These are phyloP conservation scores for Parotocinclus haroldoi DNA, from an alignment of 2,797 vertebrate species.

Conservation along the genomic window DNA sequence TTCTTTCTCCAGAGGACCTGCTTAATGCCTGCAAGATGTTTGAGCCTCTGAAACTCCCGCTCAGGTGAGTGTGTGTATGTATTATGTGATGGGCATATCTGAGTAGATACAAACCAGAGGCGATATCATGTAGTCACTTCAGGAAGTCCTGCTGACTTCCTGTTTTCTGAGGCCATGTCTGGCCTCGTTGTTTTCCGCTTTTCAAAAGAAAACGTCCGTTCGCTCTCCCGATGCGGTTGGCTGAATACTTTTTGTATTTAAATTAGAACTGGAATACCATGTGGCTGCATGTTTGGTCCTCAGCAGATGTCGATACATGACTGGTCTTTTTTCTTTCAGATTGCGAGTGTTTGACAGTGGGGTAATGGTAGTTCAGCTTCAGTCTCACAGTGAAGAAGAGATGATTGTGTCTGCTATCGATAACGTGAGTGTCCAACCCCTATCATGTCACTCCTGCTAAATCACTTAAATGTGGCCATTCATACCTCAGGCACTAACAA, in stretches of 20 bases:
- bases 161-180: slow-evolving; percentile 67
- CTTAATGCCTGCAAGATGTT: slow-evolving; percentile 95
- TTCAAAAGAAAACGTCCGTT: slow-evolving; percentile 55
- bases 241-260: no score
- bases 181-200: slow-evolving; percentile 61
- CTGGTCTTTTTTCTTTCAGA: slow-evolving; percentile 58
- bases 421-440: slow-evolving; percentile 72
- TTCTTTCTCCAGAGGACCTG: slow-evolving; percentile 96
- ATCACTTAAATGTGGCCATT: slow-evolving; percentile 35
- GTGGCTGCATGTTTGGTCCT: neutral
- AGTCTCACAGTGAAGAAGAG: slow-evolving; percentile 97
- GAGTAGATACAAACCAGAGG: slow-evolving; percentile 46
- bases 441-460: slow-evolving; percentile 31
- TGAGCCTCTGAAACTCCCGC: slow-evolving; percentile 85
- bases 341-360: slow-evolving; percentile 96
- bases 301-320: neutral
- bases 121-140: slow-evolving; percentile 64
- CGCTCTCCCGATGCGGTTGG: neutral
- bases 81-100: slow-evolving; percentile 4
- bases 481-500: slow-evolving; percentile 25
- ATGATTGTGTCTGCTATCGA: slow-evolving; percentile 95
- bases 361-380: slow-evolving; percentile 97
- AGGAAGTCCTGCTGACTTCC: slow-evolving; percentile 78
- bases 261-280: neutral
- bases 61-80: slow-evolving; percentile 74